phyloP scores from a whole-genome alignment of 2,797 vertebrate species.

The Muscicapa comitata region DNA sequence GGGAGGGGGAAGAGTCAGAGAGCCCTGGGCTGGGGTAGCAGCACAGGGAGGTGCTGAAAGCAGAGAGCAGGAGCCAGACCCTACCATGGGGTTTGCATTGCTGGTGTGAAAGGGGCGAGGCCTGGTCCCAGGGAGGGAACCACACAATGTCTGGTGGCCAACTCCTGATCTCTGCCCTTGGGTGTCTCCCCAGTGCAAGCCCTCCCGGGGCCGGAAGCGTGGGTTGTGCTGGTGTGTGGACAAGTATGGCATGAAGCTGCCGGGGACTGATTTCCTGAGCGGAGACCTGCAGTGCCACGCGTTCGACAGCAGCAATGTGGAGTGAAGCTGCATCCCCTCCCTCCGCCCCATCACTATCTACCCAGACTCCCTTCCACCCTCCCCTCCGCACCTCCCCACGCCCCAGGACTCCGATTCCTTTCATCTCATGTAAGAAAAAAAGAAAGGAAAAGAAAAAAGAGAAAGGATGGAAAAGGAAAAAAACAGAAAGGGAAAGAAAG shows the following conservation, averaged over 20 bases:
- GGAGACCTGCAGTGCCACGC: constrained; percentile 95
- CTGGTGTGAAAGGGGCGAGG: not conserved
- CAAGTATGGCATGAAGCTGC: constrained; percentile 94
- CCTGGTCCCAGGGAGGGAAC: not conserved
- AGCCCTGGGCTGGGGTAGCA: not conserved
- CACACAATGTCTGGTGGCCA: rapidly evolving
- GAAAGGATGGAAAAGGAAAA: constrained; percentile 66
- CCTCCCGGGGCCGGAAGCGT: constrained; percentile 92
- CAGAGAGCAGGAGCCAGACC: not conserved
- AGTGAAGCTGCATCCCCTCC: constrained; percentile 79
- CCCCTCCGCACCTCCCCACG: constrained; percentile 74
- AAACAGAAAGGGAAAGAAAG: constrained; percentile 7
- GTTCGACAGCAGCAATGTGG: constrained; percentile 91
- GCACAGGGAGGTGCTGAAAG: not conserved
- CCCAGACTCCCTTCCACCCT: constrained; percentile 74
- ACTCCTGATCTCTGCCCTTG: not conserved
- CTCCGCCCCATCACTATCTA: constrained; percentile 61
- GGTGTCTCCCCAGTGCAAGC: constrained; percentile 86
- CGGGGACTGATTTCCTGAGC: constrained; percentile 89
- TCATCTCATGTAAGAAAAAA: constrained; percentile 83
- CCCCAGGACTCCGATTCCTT: constrained; percentile 81
- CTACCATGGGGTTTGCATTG: not conserved
- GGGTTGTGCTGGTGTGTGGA: constrained; percentile 99
- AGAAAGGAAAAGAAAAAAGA: constrained; percentile 70
- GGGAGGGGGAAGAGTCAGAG: not conserved